phyloP scores from a whole-genome alignment of 2,113 vertebrate species.

The Scalopus aquaticus region DNA sequence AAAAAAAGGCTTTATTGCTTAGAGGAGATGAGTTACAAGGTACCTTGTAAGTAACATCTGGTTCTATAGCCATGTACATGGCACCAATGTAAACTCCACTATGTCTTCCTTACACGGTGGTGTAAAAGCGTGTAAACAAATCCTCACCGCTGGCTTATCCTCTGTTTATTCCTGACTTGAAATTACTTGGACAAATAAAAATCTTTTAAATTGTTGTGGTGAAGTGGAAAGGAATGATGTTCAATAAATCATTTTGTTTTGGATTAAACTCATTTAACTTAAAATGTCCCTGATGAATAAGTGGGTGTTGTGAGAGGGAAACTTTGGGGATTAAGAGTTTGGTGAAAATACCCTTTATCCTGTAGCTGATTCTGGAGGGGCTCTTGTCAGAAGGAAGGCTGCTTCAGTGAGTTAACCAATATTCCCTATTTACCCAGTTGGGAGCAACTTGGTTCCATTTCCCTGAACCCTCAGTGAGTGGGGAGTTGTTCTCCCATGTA shows the following conservation, averaged over 20 bases:
- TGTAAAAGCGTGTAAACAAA: conserved; percentile 73
- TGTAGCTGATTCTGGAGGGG: neutral
- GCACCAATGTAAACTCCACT: conserved; percentile 81
- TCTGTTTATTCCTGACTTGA: conserved; percentile 63
- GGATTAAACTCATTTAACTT: conserved; percentile 29
- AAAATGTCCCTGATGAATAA: conserved; percentile 1
- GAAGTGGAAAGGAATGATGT: neutral
- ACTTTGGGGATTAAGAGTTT: neutral
- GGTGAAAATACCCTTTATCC: neutral
- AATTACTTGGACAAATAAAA: conserved; percentile 57
- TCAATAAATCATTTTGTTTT: conserved; percentile 43
- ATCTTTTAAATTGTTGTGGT: conserved; percentile 48
- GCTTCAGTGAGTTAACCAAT: neutral
- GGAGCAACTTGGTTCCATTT: neutral
- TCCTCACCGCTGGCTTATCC: conserved; percentile 37
- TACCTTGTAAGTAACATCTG: conserved; percentile 89
- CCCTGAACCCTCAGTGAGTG: neutral
- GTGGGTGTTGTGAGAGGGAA: neutral
- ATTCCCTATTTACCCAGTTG: neutral
- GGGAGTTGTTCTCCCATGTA: neutral
- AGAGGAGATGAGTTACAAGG: conserved; percentile 88
- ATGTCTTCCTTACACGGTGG: conserved; percentile 75
- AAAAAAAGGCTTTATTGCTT: conserved; percentile 85
- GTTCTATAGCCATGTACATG: conserved; percentile 84
- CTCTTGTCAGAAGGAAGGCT: neutral